Percentiles rank a stretch among this genome's conserved stretches.
Evolutionary conservation across 1,140 invertebrate species (phyloP).

Genomic region (Pachypeltis micranthus): DNA sequence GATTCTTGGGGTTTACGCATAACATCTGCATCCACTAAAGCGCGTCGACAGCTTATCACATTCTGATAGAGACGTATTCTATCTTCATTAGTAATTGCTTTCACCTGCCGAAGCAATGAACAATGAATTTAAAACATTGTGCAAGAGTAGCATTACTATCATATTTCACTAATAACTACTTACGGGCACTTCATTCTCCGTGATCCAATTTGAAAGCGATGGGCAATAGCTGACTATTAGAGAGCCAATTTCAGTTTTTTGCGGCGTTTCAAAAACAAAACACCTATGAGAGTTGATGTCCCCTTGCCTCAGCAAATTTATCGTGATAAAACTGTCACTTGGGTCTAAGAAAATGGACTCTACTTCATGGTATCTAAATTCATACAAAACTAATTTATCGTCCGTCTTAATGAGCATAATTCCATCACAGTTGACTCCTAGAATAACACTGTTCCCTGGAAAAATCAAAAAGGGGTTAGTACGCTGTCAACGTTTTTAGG

Average conservation of each 20-base stretch:
- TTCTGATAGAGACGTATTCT: conserved; percentile 68
- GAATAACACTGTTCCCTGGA: conserved; percentile 45
- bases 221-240: conserved; percentile 86
- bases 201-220: conserved; percentile 69
- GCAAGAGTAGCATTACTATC: too few relatives aligned
- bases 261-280: conserved; percentile 83
- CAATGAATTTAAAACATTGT: too few relatives aligned
- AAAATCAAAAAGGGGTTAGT: conserved; percentile 19
- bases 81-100: conserved; percentile 70
- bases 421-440: conserved; percentile 86
- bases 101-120: conserved; percentile 34
- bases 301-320: conserved; percentile 47
- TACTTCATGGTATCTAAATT: conserved; percentile 77
- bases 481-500: too few relatives aligned
- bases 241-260: conserved; percentile 83
- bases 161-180: too few relatives aligned
- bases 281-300: conserved; percentile 54
- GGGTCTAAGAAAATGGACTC: conserved; percentile 85
- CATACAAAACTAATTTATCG: conserved; percentile 78
- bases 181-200: conserved; percentile 61
- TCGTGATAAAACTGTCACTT: conserved; percentile 81
- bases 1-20: conserved; percentile 69
- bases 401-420: conserved; percentile 77
- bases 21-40: conserved; percentile 69
- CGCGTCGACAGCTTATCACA: conserved; percentile 60